These are phyloP conservation scores for Sebastes trivittatus DNA, from an alignment of 2,797 vertebrate species.

Conservation along the genomic window DNA sequence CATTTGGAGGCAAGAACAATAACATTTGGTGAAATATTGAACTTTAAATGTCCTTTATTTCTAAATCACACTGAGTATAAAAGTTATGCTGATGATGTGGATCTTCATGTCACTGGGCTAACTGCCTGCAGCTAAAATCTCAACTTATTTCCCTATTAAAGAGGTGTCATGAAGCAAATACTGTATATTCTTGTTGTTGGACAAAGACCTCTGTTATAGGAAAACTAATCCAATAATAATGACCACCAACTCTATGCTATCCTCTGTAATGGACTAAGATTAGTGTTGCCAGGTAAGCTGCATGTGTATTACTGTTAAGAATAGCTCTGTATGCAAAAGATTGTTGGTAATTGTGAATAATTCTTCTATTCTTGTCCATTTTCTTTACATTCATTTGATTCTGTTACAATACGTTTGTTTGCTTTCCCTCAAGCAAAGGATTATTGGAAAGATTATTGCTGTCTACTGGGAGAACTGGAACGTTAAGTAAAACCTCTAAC, in stretches of 20 bases:
- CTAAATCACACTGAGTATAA: background rate
- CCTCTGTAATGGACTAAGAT: background rate
- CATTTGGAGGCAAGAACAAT: slow-evolving; percentile 49
- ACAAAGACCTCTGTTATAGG: background rate
- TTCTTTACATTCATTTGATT: background rate
- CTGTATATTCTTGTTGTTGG: background rate
- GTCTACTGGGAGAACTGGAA: background rate
- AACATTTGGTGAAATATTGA: slow-evolving; percentile 43
- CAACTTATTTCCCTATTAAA: background rate
- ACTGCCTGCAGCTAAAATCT: background rate
- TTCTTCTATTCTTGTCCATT: background rate
- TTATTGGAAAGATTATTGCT: background rate
- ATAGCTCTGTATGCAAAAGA: background rate
- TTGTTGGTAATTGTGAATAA: background rate
- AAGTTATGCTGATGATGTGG: background rate
- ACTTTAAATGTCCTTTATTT: slow-evolving; percentile 10
- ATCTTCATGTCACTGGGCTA: background rate
- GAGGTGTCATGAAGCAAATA: background rate
- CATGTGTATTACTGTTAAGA: background rate
- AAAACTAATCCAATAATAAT: background rate
- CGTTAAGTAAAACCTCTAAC: background rate
- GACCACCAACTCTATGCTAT: background rate
- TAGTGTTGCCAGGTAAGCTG: background rate
- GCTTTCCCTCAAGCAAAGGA: background rate
- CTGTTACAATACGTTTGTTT: background rate